A percentile compares a stretch with the other conserved stretches of the same genome.
Conservation (phyloP, 2,888 invertebrate species). For the Parapristionchus giblindavisi region DNA sequence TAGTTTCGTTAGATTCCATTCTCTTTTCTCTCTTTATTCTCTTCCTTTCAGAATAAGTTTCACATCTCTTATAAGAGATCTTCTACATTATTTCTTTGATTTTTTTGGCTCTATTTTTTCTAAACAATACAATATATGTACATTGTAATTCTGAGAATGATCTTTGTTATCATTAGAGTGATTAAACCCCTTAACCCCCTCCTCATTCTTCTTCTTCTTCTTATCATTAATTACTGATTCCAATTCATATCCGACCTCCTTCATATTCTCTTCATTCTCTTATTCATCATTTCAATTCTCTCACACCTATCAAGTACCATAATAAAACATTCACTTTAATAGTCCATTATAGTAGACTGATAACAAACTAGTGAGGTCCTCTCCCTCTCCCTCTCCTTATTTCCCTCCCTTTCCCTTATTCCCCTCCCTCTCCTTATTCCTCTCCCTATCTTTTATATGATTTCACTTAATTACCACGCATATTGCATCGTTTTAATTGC, state of each 20-base stretch:
- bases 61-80: not conserved
- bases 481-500: no score
- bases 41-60: not conserved
- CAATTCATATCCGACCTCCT: not conserved
- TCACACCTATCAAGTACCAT: not conserved
- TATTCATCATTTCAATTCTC: slow-evolving; percentile 11
- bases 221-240: not conserved
- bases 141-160: no score
- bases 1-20: no score
- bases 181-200: no score
- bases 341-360: not conserved
- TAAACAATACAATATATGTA: no score
- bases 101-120: slow-evolving; percentile 5
- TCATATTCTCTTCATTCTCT: slow-evolving; percentile 6
- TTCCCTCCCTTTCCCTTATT: not conserved
- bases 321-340: not conserved
- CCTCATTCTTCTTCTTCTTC: not conserved
- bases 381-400: not conserved
- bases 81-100: slow-evolving; percentile 34
- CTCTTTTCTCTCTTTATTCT: no score
- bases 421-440: slow-evolving; percentile 13
- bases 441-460: not conserved
- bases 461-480: not conserved
- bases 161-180: no score
- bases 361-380: not conserved